These are phyloP conservation scores for Amblyteles armatorius DNA, from an alignment of 2,888 invertebrate species.

Conservation along the genomic window DNA sequence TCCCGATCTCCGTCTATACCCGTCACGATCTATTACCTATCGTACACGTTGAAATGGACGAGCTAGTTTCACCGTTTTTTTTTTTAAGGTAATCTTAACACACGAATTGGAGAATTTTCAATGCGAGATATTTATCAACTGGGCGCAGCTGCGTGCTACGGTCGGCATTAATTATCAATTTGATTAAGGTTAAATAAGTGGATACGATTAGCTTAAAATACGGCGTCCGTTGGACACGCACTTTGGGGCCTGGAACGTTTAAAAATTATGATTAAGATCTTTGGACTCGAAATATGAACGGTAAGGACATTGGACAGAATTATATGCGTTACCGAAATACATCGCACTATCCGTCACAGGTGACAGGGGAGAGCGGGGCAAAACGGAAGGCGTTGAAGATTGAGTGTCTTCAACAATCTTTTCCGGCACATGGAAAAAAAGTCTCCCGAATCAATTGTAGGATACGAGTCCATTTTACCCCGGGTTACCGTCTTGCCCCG, in stretches of 20 bases:
- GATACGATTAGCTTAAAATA: background rate
- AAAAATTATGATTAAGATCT: background rate
- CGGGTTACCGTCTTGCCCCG: too few relatives aligned
- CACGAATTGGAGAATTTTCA: background rate
- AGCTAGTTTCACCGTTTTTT: background rate
- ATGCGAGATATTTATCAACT: background rate
- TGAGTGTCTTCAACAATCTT: too few relatives aligned
- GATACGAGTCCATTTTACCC: too few relatives aligned
- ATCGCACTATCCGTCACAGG: too few relatives aligned
- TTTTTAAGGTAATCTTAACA: background rate
- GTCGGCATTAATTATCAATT: background rate
- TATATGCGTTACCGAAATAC: background rate
- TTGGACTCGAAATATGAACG: background rate
- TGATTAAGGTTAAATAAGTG: background rate
- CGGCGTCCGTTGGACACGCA: background rate
- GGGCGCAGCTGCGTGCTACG: background rate
- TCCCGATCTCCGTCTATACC: constrained; percentile 3
- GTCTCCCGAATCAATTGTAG: too few relatives aligned
- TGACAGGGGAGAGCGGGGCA: too few relatives aligned
- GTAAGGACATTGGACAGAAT: background rate
- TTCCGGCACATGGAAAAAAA: too few relatives aligned
- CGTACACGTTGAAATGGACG: background rate
- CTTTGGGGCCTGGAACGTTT: background rate
- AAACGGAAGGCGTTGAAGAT: too few relatives aligned
- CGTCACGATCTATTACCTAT: background rate